Base-by-base conservation (phyloP, 2,113 vertebrate genomes). In the Oriolus oriolus region DNA sequence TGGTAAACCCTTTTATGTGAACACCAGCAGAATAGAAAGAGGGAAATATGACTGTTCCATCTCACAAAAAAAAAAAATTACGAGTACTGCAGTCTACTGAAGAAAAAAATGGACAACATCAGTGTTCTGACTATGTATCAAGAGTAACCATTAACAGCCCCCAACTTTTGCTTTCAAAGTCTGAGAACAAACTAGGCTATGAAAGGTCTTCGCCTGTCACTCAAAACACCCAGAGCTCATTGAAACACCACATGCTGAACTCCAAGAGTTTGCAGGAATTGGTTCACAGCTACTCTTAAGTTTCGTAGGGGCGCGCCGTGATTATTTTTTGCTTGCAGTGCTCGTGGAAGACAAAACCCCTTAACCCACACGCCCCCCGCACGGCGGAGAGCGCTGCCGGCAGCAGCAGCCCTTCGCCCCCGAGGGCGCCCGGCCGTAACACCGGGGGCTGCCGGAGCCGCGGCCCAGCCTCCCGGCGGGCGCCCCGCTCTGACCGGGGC, bases 381-480 rank as follows among this genome's bases (percentile, higher is more conserved):
- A 1, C 0, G 11, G n/a, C 20, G 22, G 3, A 31, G 16, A 21
- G 2, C 8, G 11, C 3, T 3, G 30, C 2, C 30, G 2, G 42
- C 6, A 2, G 42, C 6, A 2, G 15, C 42, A 1, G 2, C 8
- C 1, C 1, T 6, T 0, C 2, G 22, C 1, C 28, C 3, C 33
- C 13, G 30, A 11, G 47, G 3, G 42, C 26, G 41, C 50, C 17
- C 11, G 50, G 21, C 66, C 26, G 7, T 4, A 2, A 3, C 23
- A 18, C 14, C 39, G 49, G 16, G 10, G 12, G 26, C 6, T 8
- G 31, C 20, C 54, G 31, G 47, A 61, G 16, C 50, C 50, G 50
- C 50, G 50, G 24, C 24, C 26, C 49, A 27, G 49, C 35, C 13
- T 45, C 16, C n/a, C 17, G 27, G 10, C 39, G 47, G 8, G 13